Conservation (phyloP, 1,140 invertebrate species). For the Polyergus mexicanus region DNA sequence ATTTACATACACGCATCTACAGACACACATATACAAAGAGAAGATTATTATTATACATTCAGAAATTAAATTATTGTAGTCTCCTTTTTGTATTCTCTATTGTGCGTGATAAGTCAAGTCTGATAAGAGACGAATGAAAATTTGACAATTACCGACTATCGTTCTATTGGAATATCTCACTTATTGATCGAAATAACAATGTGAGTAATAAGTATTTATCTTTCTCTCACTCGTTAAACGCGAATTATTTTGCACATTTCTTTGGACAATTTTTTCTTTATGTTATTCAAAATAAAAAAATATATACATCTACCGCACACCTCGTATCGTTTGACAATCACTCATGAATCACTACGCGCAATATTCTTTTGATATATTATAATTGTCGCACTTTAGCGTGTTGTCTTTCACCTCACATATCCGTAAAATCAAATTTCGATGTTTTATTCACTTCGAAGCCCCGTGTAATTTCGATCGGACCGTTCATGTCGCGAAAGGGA, state of each 20-base stretch:
- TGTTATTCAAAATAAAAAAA: background rate
- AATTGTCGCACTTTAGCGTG: background rate
- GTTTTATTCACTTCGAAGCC: background rate
- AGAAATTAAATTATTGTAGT: background rate
- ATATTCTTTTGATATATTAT: constrained; percentile 1
- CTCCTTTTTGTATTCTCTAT: background rate
- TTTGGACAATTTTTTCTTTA: background rate
- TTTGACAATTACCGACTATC: background rate
- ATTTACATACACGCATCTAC: no score
- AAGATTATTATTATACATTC: background rate
- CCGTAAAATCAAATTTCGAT: background rate
- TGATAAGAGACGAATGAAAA: background rate
- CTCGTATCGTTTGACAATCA: background rate
- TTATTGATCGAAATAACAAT: background rate
- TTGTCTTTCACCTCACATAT: background rate
- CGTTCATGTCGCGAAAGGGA: background rate
- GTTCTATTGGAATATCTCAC: background rate
- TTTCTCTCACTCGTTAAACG: background rate
- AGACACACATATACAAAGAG: no score
- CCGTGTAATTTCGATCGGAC: background rate
- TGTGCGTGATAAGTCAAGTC: background rate
- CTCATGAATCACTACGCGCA: background rate
- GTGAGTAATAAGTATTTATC: background rate
- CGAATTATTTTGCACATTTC: background rate
- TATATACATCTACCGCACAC: background rate